Evolutionary conservation across 2,797 vertebrate genomes (phyloP), one percentile per base, ranked within the genome.

Genomic region (Natrix natrix): DNA sequence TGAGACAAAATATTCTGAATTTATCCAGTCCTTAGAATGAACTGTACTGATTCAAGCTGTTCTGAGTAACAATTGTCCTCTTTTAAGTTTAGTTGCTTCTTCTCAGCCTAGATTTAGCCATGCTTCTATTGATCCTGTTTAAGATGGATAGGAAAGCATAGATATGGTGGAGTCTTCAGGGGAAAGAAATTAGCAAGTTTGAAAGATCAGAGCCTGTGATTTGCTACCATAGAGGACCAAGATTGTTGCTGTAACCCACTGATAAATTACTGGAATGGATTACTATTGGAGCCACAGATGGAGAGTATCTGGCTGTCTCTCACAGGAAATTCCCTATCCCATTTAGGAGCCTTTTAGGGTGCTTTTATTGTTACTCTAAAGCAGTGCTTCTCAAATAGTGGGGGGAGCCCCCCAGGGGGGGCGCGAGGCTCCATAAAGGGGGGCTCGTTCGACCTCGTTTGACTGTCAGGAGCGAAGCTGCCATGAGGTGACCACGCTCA

Each of bases 1-100:
- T 83, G 37, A 83, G 20, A 93, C 11, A 94, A 91, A 91, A 3
- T 96, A 93, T 63, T 93, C 74, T 48, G 74, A 83, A 83, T 83
- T 83, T 48, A 83, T 83, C 20, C 37, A 20, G 24, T 83, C 8
- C 74, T 83, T 48, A 48, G 8, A 83, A 48, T 48, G 74, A 48
- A 83, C 74, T 48, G 74, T 48, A 83, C 74, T 11, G 8, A 83
- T 48, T 83, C 20, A 83, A 83, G 37, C 74, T 83, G 20, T 48
- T 48, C 37, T 48, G 37, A 22, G 8, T 48, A 43, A 83, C 37
- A 83, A 83, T 43, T 83, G 87, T 37, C 54, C 74, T 83, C 20
- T 83, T 83, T 48, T 83, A 83, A 37, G 74, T 48, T 43, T 48
- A 43, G 37, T 83, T 83, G 37, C 37, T 83, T 83, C 37, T 83